phyloP scores from a whole-genome alignment of 1,140 invertebrate species.

The Heliconius hewitsoni region DNA sequence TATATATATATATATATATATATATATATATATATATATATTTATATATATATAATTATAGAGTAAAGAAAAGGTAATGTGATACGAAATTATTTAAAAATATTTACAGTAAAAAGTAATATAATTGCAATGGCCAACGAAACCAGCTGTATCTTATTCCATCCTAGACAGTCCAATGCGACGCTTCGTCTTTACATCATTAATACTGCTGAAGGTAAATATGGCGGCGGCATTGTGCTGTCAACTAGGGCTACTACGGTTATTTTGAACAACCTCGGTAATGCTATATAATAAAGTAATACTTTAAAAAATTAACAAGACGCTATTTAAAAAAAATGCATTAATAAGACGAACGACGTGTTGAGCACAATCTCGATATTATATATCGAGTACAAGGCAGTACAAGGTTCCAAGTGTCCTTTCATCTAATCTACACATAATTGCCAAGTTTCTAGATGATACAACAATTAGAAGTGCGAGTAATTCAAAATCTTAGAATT shows the following conservation, averaged over 20 bases:
- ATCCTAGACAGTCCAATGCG: constrained; percentile 20
- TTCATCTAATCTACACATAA: too few relatives aligned
- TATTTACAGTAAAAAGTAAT: neutral
- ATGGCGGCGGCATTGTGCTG: constrained; percentile 12
- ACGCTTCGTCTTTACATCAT: constrained; percentile 31
- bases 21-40: too few relatives aligned
- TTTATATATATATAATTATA: too few relatives aligned
- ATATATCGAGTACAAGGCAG: too few relatives aligned
- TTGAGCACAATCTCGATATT: too few relatives aligned
- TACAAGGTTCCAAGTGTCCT: too few relatives aligned
- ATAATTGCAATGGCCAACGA: neutral
- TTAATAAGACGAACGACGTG: too few relatives aligned
- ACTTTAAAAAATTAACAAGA: neutral
- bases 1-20: too few relatives aligned
- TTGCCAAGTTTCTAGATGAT: too few relatives aligned
- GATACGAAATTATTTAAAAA: neutral
- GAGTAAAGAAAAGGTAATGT: neutral
- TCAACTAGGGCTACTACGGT: constrained; percentile 3
- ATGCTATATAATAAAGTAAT: neutral
- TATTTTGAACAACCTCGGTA: constrained; percentile 7
- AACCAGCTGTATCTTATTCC: constrained; percentile 29
- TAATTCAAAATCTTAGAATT: too few relatives aligned
- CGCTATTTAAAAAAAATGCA: neutral
- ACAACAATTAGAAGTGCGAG: too few relatives aligned
- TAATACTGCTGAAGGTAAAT: constrained; percentile 26